These are phyloP conservation scores for Drosophila meridiana DNA, from an alignment of 2,888 invertebrate genomes.

Conservation along the genomic window DNA sequence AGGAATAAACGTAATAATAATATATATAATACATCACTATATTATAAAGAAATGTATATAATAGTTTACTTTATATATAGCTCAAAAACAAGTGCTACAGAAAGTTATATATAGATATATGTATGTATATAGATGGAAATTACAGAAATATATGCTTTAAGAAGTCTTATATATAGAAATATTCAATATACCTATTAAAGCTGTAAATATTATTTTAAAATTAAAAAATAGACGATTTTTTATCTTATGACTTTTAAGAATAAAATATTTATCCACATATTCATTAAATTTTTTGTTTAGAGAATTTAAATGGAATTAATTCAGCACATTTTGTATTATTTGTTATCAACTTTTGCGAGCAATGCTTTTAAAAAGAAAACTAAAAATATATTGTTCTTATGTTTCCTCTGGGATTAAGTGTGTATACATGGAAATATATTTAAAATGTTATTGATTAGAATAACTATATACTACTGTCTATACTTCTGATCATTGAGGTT, in stretches of 20 bases:
- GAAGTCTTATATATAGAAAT: too few species aligned
- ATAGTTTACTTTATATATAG: not conserved
- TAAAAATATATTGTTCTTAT: constrained; percentile 1
- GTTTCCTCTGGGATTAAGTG: constrained; percentile 5
- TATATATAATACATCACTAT: not conserved
- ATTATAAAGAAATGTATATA: too few species aligned
- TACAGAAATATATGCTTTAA: not conserved
- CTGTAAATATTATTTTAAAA: too few species aligned
- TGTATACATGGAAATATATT: not conserved
- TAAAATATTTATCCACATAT: not conserved
- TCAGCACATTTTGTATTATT: not conserved
- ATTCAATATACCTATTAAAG: too few species aligned
- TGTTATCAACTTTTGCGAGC: not conserved
- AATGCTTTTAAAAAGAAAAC: not conserved
- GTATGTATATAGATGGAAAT: too few species aligned
- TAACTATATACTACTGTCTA: not conserved
- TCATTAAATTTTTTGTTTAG: not conserved
- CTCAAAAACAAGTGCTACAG: not conserved
- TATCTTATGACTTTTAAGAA: too few species aligned
- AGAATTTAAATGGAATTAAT: not conserved
- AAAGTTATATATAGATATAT: too few species aligned
- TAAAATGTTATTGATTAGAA: not conserved
- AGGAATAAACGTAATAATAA: too few species aligned
- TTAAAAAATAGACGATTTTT: too few species aligned
- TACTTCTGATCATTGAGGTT: not conserved